phyloP scores from a whole-genome alignment of 2,888 invertebrate species.

The Onthophagus sagittarius region DNA sequence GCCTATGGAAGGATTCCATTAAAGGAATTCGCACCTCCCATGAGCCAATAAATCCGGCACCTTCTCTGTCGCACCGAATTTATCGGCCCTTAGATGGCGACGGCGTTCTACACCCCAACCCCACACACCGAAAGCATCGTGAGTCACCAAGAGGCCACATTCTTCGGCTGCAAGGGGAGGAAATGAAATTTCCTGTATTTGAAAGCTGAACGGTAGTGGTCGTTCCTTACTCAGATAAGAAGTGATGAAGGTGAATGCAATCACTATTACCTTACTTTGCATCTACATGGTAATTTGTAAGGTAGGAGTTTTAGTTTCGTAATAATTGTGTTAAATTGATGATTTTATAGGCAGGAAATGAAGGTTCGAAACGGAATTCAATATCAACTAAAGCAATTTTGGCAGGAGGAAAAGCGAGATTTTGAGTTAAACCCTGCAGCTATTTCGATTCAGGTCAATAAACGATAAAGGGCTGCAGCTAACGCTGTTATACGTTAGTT shows the following conservation, averaged over 20 bases:
- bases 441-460: not conserved
- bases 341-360: not conserved
- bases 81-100: not conserved
- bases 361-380: not conserved
- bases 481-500: not conserved
- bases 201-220: not conserved
- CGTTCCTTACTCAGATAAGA: not conserved
- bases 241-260: not conserved
- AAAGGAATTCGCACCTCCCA: slow-evolving; percentile 12
- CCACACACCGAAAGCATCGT: not conserved
- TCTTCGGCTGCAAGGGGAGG: not conserved
- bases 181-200: not conserved
- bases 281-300: not conserved
- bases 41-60: slow-evolving; percentile 9
- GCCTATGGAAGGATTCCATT: slow-evolving; percentile 1
- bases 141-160: not conserved
- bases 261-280: not conserved
- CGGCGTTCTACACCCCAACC: too few relatives aligned
- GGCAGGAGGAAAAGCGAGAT: not conserved
- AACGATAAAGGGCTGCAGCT: not conserved
- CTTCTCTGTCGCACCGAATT: slow-evolving; percentile 3
- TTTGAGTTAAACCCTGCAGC: not conserved
- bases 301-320: not conserved
- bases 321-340: not conserved
- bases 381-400: not conserved